A percentile compares a stretch with the other conserved stretches of the same genome.
phyloP scores from a whole-genome alignment of 1,140 invertebrate genomes.

The Panulirus ornatus region DNA sequence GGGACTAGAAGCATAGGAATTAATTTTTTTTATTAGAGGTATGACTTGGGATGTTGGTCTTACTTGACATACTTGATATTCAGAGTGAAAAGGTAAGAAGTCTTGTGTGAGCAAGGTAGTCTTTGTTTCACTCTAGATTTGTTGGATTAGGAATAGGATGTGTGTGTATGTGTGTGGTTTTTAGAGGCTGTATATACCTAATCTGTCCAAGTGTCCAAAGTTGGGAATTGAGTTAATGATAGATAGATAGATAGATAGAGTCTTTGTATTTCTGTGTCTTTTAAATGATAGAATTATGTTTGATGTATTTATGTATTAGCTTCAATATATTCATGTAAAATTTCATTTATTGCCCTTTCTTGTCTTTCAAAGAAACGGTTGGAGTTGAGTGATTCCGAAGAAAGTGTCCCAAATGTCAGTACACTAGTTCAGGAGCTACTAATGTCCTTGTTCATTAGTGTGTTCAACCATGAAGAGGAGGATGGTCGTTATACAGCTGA shows the following conservation, averaged over 20 bases:
- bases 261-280: neutral
- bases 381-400: slow-evolving; percentile 64
- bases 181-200: no score
- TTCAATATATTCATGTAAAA: neutral
- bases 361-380: slow-evolving; percentile 63
- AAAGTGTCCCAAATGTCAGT: slow-evolving; percentile 86
- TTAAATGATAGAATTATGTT: neutral
- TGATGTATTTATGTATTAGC: neutral
- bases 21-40: no score
- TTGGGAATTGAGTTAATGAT: neutral
- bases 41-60: no score
- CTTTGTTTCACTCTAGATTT: no score
- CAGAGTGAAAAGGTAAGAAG: no score
- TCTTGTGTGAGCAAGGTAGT: no score
- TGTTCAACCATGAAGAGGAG: slow-evolving; percentile 97
- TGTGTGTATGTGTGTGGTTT: no score
- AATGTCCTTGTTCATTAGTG: slow-evolving; percentile 92
- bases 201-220: no score
- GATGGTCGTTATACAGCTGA: slow-evolving; percentile 97
- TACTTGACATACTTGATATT: no score
- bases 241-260: no score
- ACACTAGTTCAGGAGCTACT: slow-evolving; percentile 94
- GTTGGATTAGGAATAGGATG: no score
- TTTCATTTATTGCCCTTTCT: neutral
- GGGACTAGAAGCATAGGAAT: no score